phyloP scores from a whole-genome alignment of 2,888 invertebrate species.

The Philhelius pedissequus region DNA sequence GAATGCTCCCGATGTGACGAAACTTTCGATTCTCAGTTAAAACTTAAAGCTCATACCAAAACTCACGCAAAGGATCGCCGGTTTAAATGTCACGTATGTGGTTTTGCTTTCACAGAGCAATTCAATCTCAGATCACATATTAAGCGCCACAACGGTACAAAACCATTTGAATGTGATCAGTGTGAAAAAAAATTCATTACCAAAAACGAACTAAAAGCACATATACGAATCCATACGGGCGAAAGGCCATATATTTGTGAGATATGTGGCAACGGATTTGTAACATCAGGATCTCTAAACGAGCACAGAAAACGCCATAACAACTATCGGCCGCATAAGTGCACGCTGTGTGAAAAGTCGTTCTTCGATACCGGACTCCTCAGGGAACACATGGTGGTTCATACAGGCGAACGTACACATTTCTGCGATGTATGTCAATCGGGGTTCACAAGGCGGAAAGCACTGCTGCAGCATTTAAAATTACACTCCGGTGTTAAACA shows the following conservation, averaged over 20 bases:
- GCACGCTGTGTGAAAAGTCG: conserved; percentile 61
- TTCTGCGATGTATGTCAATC: conserved; percentile 70
- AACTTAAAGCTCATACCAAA: conserved; percentile 17
- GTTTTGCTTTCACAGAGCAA: conserved; percentile 55
- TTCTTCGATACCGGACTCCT: conserved; percentile 74
- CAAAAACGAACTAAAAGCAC: conserved; percentile 55
- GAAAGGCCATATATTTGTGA: conserved; percentile 67
- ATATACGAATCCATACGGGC: conserved; percentile 60
- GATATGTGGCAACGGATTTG: conserved; percentile 47
- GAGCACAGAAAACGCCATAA: conserved; percentile 60
- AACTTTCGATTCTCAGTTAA: conserved; percentile 8
- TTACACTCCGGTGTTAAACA: conserved; percentile 68
- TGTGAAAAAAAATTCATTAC: conserved; percentile 63
- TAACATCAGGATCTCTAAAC: conserved; percentile 52
- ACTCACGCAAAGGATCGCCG: conserved; percentile 53
- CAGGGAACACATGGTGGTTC: conserved; percentile 74
- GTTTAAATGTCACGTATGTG: conserved; percentile 65
- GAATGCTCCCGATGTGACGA: conserved; percentile 45
- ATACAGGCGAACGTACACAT: conserved; percentile 71
- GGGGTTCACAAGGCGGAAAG: conserved; percentile 63
- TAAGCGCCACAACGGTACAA: conserved; percentile 58
- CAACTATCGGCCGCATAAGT: conserved; percentile 56
- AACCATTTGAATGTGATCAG: conserved; percentile 46
- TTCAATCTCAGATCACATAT: conserved; percentile 64
- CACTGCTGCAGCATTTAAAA: conserved; percentile 65